These are phyloP conservation scores for Camponotus vicinus DNA, from an alignment of 1,140 invertebrate genomes.

Conservation along the genomic window DNA sequence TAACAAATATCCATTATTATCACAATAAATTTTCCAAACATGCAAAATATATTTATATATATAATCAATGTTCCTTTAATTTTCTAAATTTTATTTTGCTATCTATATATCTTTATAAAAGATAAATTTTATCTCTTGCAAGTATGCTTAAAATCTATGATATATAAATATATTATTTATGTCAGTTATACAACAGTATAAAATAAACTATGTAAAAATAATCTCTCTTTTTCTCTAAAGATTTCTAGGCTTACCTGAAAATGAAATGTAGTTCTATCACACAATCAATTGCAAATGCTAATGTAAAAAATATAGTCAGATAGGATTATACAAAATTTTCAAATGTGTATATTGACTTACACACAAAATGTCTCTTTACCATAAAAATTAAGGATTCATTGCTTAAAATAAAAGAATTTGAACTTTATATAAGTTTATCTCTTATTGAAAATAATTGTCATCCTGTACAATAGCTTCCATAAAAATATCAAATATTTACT, in stretches of 20 bases:
- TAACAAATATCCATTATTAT: conserved; percentile 38
- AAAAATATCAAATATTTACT: conserved; percentile 22
- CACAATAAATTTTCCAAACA: conserved; percentile 14
- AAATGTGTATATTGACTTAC: conserved; percentile 1
- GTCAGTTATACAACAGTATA: conserved; percentile 1
- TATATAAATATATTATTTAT: background rate
- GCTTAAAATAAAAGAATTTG: conserved; percentile 4
- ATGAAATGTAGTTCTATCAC: conserved; percentile 30
- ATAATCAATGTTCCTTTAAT: conserved; percentile 38
- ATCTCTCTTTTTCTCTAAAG: background rate
- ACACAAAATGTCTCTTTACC: background rate
- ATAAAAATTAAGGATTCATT: conserved; percentile 25
- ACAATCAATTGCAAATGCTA: conserved; percentile 50
- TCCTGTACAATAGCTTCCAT: conserved; percentile 20
- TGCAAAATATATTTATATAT: conserved; percentile 25
- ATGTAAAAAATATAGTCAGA: conserved; percentile 19
- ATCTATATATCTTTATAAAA: background rate
- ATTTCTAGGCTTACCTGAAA: conserved; percentile 57
- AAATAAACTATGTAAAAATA: conserved; percentile 13
- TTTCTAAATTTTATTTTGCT: conserved; percentile 5
- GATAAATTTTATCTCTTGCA: conserved; percentile 1
- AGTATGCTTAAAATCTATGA: conserved; percentile 2
- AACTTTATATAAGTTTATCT: background rate
- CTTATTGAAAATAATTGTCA: background rate
- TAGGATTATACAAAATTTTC: conserved; percentile 13